phyloP scores from a whole-genome alignment of 2,113 vertebrate genomes.

The Pelecanoides urinatrix region DNA sequence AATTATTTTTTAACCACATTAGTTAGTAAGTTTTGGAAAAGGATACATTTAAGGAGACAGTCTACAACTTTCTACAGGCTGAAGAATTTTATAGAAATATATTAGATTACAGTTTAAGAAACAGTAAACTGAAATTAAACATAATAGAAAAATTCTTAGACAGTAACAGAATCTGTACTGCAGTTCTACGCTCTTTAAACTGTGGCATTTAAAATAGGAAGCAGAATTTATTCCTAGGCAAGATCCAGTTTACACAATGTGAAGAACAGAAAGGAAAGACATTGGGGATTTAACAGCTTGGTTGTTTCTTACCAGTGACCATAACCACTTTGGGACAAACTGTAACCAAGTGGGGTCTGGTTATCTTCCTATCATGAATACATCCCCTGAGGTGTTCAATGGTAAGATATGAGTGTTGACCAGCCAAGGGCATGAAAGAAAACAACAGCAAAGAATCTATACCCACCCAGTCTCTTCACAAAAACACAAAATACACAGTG shows the following conservation, averaged over 20 bases:
- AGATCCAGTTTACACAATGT: not conserved
- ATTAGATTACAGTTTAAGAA: not conserved
- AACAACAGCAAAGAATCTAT: not conserved
- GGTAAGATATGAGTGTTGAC: not conserved
- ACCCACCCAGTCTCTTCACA: not conserved
- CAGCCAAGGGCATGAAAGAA: not conserved
- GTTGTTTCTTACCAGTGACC: not conserved
- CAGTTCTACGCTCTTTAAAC: not conserved
- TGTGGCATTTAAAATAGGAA: not conserved
- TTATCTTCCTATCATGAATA: not conserved
- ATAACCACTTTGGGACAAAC: not conserved
- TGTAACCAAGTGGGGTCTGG: not conserved
- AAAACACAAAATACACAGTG: not conserved
- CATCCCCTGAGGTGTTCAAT: not conserved
- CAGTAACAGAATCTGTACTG: not conserved
- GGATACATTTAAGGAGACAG: not conserved
- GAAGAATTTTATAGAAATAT: not conserved
- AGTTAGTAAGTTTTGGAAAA: not conserved
- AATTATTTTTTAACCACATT: not conserved
- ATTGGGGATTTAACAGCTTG: not conserved
- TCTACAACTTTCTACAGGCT: not conserved
- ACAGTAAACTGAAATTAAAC: not conserved
- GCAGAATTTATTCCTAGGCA: not conserved
- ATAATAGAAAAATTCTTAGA: not conserved
- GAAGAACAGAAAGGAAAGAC: not conserved